Base-by-base conservation (phyloP, 2,888 invertebrate genomes). In the Celastrina argiolus region DNA sequence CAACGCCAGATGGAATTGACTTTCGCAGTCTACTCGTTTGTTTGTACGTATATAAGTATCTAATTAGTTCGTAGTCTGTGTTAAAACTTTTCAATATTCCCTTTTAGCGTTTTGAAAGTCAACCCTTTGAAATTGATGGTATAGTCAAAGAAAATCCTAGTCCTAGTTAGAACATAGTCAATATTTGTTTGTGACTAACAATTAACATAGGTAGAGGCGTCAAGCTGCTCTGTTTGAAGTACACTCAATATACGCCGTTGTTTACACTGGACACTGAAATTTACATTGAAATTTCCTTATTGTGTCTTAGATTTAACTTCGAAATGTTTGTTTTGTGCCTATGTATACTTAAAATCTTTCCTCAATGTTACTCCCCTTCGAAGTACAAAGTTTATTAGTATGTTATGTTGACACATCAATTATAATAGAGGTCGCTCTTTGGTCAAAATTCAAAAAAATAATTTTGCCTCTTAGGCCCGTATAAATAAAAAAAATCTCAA, bases 211-310 rank as follows among this genome's bases (percentile, higher is more conserved):
- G 28, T 31, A 12, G 10, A 34, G 18, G 34, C 36, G 28, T 34
- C 34, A 34, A 18, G 34, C 56, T 2, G 28, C 18, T 18, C 34
- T 34, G 34, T 58, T 59, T 36, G 34, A 59, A 34, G 16, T 59
- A 34, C 59, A 6, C 59, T 22, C 34, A 36, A 18, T 12, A 34
- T 16, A 36, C 59, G 34, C 36, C 8, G 0, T 14, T 59, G 59
- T 58, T 58, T 58, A 58, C 16, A 31, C 34, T 59, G 59, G 59
- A 36, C 59, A 36, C 36, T 18, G 34, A 36, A 59, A 59, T 34
- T 59, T 16, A 18, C 59, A 59, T 59, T 59, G 12, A 36, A 59
- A 59, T 10, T 59, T 59, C 16, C 31, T 16, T 12, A 34, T 59
- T 59, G 59, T 34, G 18, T 59, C 34, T 59, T 34, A 36, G 18